These are phyloP conservation scores for Melanophora roralis DNA, from an alignment of 2,888 invertebrate genomes.

Conservation along the genomic window DNA sequence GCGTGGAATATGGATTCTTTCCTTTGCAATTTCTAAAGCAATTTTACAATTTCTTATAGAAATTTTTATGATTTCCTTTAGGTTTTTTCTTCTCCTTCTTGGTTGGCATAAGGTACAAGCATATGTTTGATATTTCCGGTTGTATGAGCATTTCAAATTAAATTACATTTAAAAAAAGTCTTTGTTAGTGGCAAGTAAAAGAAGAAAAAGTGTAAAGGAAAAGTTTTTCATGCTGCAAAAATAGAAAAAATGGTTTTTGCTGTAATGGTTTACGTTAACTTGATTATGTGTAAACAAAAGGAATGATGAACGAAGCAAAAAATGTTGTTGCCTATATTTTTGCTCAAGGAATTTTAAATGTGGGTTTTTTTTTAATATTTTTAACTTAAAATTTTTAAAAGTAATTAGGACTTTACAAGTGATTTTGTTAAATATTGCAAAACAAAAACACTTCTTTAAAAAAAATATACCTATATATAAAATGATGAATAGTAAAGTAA, in stretches of 20 bases:
- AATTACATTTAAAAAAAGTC: slow-evolving; percentile 44
- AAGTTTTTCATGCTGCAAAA: slow-evolving; percentile 19
- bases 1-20: slow-evolving; percentile 14
- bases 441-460: too few species aligned
- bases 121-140: slow-evolving; percentile 56
- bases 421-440: too few species aligned
- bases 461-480: too few species aligned
- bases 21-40: neutral
- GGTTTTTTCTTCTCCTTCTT: neutral
- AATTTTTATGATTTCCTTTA: neutral
- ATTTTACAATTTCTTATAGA: slow-evolving; percentile 1
- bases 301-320: too few species aligned
- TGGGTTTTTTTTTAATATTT: too few species aligned
- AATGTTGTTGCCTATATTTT: too few species aligned
- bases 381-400: too few species aligned
- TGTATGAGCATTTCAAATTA: slow-evolving; percentile 39
- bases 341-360: too few species aligned
- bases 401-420: too few species aligned
- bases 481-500: too few species aligned
- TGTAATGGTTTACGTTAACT: slow-evolving; percentile 1
- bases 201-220: neutral
- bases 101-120: slow-evolving; percentile 12
- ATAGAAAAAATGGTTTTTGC: slow-evolving; percentile 5
- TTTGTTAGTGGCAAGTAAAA: neutral
- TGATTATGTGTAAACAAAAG: slow-evolving; percentile 20